Conservation (phyloP, 1,140 invertebrate species). For the Papilio polytes region DNA sequence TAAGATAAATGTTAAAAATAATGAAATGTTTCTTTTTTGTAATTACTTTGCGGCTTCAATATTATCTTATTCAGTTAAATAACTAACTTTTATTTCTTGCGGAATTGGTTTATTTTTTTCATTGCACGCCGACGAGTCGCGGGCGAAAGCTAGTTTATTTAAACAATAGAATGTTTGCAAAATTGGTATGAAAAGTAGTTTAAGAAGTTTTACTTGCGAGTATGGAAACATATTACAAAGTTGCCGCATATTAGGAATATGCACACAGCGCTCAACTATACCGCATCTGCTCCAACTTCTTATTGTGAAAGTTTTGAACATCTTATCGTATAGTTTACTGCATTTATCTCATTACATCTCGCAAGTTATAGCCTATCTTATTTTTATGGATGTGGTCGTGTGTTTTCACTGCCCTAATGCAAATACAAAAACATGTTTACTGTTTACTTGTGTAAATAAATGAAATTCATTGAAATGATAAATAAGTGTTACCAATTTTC, state of each 20-base stretch:
- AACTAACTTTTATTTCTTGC: not conserved
- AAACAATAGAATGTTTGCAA: not conserved
- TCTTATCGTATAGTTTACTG: not conserved
- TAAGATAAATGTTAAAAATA: too few relatives aligned
- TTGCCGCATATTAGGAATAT: constrained; percentile 12
- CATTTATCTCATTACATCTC: not conserved
- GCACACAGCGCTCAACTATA: constrained; percentile 17
- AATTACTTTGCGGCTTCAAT: too few relatives aligned
- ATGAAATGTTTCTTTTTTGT: too few relatives aligned
- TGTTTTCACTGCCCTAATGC: too few relatives aligned
- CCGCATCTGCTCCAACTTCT: constrained; percentile 18
- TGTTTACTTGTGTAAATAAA: not conserved
- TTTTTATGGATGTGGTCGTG: too few relatives aligned
- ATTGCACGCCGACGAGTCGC: too few relatives aligned
- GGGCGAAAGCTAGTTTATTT: not conserved
- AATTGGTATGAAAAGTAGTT: not conserved
- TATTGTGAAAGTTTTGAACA: constrained; percentile 3
- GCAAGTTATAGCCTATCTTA: too few relatives aligned
- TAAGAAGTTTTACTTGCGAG: not conserved
- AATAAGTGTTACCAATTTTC: constrained; percentile 25
- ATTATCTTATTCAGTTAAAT: too few relatives aligned
- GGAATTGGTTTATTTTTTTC: too few relatives aligned
- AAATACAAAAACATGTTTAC: not conserved
- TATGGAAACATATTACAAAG: constrained; percentile 13
- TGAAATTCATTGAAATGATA: constrained; percentile 16